Base-by-base conservation (phyloP, 2,113 vertebrate genomes). In the Burhinus oedicnemus region DNA sequence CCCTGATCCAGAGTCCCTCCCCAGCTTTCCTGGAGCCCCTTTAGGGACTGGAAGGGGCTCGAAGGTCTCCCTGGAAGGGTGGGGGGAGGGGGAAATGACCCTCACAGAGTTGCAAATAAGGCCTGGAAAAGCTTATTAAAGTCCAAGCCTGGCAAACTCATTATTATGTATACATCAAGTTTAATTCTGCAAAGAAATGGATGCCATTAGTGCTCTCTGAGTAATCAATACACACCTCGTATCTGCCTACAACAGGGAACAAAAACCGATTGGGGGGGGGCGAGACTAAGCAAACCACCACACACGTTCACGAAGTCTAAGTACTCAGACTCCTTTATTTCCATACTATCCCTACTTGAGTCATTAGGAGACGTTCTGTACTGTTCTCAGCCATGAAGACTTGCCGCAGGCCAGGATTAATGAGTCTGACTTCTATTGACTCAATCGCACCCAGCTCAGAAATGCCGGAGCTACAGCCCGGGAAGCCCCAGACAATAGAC, bases 81-180 rank as follows among this genome's bases (percentile, higher is more conserved):
- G n/a, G n/a, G n/a, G 55, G 30, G 29, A 18, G 11, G 12, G 23
- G 20, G 32, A 32, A 36, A 14, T 15, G 22, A 18, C 42, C 61
- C 34, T 64, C 22, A 3, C 51, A 15, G 49, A 17, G 83, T 1
- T 17, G 17, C 61, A 58, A 42, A 32, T 2, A 51, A 32, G 21
- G 69, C 23, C 11, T 87, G 81, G 87, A 34, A 85, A 93, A 94
- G 47, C 86, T 96, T 84, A 54, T 96, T 96, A 89, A 96, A 91
- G 93, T 84, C 87, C 90, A 44, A 85, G 66, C 9, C 15, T 40
- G 52, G 65, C 20, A 7, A 45, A 75, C 19, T 38, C 83, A n/a
- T 94, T 78, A 66, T 87, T 85, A 88, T 44, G 78, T 58, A 74
- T 51, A 34, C 57, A 70, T 52, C 87, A 72, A 75, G 47, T 51